Evolutionary conservation across 1,140 invertebrate genomes (phyloP), one percentile per base, ranked within the genome.

Genomic region (Drosophila fuyamai): DNA sequence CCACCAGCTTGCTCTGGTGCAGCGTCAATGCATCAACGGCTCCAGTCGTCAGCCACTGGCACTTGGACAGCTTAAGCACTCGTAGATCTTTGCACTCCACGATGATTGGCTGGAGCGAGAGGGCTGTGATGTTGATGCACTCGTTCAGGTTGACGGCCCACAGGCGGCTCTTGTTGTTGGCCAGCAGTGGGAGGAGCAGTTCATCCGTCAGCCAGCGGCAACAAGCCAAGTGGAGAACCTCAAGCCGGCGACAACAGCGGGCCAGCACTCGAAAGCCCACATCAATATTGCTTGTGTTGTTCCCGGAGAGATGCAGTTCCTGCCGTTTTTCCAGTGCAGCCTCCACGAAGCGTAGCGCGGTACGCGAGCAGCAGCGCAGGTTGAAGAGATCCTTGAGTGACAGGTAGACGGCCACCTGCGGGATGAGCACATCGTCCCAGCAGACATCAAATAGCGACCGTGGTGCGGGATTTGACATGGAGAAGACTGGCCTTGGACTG

Each of bases 371-470:
- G 72, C 93, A 93, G 27, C 94, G 93, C 77, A 95, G 92, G 81
- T 93, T 93, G 51, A 94, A 94, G 66, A 94, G 93, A 53, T 95
- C 94, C 23, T 93, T 92, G 3, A 94, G 89, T 6, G 93, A 84
- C 16, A 95, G 77, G 57, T 93, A 91, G 0, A 91, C 90, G n/a
- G 94, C 70, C 46, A 95, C 73, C 58, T 93, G 92, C 0, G 93
- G 91, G 16, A 94, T 93, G 35, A 94, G 86, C 67, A 95, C 93
- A 80, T 95, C 94, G 63, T 94, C 93, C 94, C 94, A 95, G 58
- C 92, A 93, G 27, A 94, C 85, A 77, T 94, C 94, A 63, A 94
- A 94, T 16, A 94, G 63, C 1, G 67, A 75, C 53, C 3, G 54
- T 71, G 13, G 81, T n/a, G 13, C 57, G 27, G 14, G 38, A 43